These are phyloP conservation scores for Anoplopoma fimbria DNA, from an alignment of 2,113 vertebrate species.

Conservation along the genomic window DNA sequence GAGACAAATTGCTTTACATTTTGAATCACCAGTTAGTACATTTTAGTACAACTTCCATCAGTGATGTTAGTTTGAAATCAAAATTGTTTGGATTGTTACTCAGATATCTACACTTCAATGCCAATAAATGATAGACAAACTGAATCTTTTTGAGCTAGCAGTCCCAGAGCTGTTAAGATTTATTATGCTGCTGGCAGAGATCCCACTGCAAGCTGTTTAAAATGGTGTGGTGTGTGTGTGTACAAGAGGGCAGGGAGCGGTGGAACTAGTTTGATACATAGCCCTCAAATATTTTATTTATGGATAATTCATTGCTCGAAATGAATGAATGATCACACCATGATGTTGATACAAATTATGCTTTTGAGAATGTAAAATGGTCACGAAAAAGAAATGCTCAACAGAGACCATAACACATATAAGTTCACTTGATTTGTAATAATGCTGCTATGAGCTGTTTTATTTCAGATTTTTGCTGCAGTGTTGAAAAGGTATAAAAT, in stretches of 20 bases:
- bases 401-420: not conserved
- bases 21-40: constrained; percentile 21
- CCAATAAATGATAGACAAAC: constrained; percentile 41
- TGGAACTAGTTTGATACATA: constrained; percentile 34
- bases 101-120: constrained; percentile 35
- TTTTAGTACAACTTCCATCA: not conserved
- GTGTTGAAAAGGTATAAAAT: not conserved
- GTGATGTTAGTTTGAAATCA: constrained; percentile 29
- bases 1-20: constrained; percentile 60
- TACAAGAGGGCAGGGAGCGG: constrained; percentile 33
- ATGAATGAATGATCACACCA: constrained; percentile 44
- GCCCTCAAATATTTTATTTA: constrained; percentile 48
- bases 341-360: constrained; percentile 29
- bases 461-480: constrained; percentile 1
- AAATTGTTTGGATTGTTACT: constrained; percentile 34
- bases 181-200: constrained; percentile 51
- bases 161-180: constrained; percentile 54
- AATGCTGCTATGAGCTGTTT: not conserved
- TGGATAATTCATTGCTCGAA: constrained; percentile 32
- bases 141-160: constrained; percentile 5
- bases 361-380: constrained; percentile 28
- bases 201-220: constrained; percentile 32
- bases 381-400: not conserved
- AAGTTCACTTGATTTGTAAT: constrained; percentile 11
- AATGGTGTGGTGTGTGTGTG: constrained; percentile 5